These are phyloP conservation scores for Crax fasciolata DNA, from an alignment of 2,797 vertebrate genomes.

Conservation along the genomic window DNA sequence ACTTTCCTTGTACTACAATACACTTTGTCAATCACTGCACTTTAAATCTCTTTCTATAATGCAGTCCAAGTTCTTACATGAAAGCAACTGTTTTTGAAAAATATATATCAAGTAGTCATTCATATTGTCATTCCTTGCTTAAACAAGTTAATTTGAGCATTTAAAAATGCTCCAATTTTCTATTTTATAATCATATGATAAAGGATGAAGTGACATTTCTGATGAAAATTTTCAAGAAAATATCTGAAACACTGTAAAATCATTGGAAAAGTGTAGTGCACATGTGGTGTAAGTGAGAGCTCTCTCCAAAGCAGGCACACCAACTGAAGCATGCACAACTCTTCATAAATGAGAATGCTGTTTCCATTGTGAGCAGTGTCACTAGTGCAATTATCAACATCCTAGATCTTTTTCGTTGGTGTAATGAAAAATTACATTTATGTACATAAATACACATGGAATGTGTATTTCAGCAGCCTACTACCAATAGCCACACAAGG, in stretches of 20 bases:
- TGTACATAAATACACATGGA: not conserved
- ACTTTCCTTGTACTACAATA: not conserved
- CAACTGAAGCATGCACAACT: not conserved
- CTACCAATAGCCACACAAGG: accelerated
- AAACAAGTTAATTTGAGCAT: not conserved
- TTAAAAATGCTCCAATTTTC: not conserved
- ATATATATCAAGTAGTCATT: not conserved
- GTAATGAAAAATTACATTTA: not conserved
- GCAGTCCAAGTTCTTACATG: not conserved
- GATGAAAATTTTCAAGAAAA: not conserved
- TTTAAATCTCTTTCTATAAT: not conserved
- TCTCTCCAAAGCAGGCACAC: not conserved
- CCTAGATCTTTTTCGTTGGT: accelerated
- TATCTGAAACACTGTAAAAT: too few relatives aligned
- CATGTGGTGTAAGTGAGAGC: not conserved
- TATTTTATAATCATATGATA: not conserved
- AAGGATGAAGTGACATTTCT: not conserved
- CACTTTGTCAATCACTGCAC: not conserved
- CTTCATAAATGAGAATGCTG: not conserved
- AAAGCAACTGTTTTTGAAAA: not conserved
- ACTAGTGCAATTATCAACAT: not conserved
- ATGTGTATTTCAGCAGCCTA: not conserved
- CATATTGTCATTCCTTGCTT: not conserved
- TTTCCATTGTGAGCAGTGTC: not conserved
- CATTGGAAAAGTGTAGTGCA: not conserved